phyloP scores from a whole-genome alignment of 2,888 invertebrate species.

The Branchellion lobata region DNA sequence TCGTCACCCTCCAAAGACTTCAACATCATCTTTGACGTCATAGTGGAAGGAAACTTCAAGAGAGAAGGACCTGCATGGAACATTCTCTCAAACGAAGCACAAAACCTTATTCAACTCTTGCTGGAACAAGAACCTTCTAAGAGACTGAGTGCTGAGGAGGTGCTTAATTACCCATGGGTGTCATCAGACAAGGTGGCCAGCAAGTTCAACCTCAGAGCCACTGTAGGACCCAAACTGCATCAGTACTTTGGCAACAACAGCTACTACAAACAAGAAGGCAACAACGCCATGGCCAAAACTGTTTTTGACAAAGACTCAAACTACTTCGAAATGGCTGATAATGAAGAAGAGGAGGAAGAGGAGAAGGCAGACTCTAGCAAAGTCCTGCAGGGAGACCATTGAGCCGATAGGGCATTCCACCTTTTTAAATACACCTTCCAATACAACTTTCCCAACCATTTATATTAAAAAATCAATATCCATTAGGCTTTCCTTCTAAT shows the following conservation, averaged over 20 bases:
- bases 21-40: slow-evolving; percentile 92
- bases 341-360: background rate
- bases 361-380: background rate
- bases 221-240: slow-evolving; percentile 6
- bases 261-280: slow-evolving; percentile 1
- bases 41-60: slow-evolving; percentile 85
- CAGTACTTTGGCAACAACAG: background rate
- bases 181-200: slow-evolving; percentile 51
- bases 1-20: slow-evolving; percentile 84
- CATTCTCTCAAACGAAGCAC: slow-evolving; percentile 80
- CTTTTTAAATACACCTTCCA: too few relatives aligned
- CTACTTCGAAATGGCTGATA: slow-evolving; percentile 30
- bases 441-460: too few relatives aligned
- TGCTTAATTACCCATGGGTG: slow-evolving; percentile 58
- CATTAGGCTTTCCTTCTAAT: too few relatives aligned
- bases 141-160: slow-evolving; percentile 69
- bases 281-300: slow-evolving; percentile 18
- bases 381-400: background rate
- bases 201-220: slow-evolving; percentile 18
- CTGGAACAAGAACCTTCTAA: slow-evolving; percentile 83
- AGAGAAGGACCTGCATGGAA: slow-evolving; percentile 97
- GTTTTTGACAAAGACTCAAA: slow-evolving; percentile 36
- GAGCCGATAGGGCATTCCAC: too few relatives aligned
- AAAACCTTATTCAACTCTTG: slow-evolving; percentile 83
- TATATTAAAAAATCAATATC: too few relatives aligned